These are phyloP conservation scores for Gonioctena quinquepunctata DNA, from an alignment of 1,140 invertebrate species.

Conservation along the genomic window DNA sequence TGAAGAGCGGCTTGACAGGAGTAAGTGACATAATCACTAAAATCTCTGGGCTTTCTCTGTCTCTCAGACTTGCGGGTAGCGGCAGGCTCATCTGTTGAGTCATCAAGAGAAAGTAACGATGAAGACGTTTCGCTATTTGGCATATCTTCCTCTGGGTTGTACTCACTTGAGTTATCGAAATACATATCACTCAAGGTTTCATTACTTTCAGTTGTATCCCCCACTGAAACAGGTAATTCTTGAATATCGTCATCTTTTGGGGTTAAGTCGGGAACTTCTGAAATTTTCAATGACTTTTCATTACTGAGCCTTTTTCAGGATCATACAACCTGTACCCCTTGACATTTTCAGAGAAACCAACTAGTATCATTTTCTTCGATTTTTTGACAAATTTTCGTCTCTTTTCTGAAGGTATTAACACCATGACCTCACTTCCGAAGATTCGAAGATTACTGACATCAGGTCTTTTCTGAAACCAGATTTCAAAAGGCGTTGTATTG, in stretches of 20 bases:
- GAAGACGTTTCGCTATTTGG: too few species aligned
- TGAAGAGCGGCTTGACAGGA: neutral
- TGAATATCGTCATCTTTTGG: neutral
- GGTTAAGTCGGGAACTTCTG: neutral
- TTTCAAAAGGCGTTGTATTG: constrained; percentile 14
- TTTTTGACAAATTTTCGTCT: constrained; percentile 37
- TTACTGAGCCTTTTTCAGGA: neutral
- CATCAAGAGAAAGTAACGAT: too few species aligned
- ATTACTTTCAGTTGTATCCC: neutral
- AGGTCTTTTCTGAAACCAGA: constrained; percentile 36
- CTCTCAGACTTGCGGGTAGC: neutral
- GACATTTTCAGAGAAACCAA: constrained; percentile 28
- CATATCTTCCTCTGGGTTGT: too few species aligned
- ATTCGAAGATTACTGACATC: constrained; percentile 41
- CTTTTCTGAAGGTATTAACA: constrained; percentile 39
- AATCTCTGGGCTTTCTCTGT: neutral
- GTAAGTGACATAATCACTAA: neutral
- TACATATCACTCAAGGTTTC: too few species aligned
- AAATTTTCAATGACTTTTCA: neutral
- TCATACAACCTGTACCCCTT: constrained; percentile 21
- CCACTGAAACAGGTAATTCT: constrained; percentile 15
- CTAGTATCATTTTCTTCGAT: constrained; percentile 33
- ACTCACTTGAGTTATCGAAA: too few species aligned
- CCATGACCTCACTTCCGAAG: constrained; percentile 45
- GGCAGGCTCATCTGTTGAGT: too few species aligned